Evolutionary conservation across 1,140 invertebrate species (phyloP), one percentile per base, ranked within the genome.

Genomic region (Drosophila lowei): DNA sequence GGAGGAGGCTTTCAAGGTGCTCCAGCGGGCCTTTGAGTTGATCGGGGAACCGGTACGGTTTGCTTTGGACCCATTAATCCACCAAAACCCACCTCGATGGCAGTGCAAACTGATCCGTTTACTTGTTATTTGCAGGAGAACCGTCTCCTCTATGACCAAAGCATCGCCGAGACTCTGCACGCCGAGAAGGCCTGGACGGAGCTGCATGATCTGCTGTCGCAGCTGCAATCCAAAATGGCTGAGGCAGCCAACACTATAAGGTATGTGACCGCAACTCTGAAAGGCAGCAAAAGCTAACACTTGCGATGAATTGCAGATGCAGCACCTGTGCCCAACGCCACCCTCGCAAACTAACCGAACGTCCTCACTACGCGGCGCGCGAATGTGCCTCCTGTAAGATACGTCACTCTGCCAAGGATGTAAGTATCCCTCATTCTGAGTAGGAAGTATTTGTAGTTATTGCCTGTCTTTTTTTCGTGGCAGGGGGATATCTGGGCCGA

Each of bases 401-500:
- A 81, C 94, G 96, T 74, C 97, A 99, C 93, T 95, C 96, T 59
- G 97, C 97, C 42, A 96, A 97, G 93, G 97, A 98, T 93, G 97
- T 97, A 23, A 88, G 81, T 76, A 38, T 42, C 0, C 6, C 3
- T 34, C 1, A n/a, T 23, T 42, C 28, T 15, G 28, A 11, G 11
- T 25, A 34, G 9, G 18, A 11, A 11, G 2, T 4, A 6, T 34
- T 7, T 5, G 28, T 56, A 6, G 21, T n/a, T 28, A 44, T 11
- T 38, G 3, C 2, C 1, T 6, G 41, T 42, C 41, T 8, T 0
- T 55, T 55, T 55, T 54, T 57, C 8, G 2, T 21, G 16, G 28
- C 23, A 98, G 97, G 97, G 96, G 71, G 98, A 99, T 91, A 97
- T 99, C 72, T 98, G 98, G 98, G 97, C 97, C 47, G 97, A 99